Evolutionary conservation across 2,888 invertebrate species (phyloP).

Genomic region (Drosophila meridionalis): DNA sequence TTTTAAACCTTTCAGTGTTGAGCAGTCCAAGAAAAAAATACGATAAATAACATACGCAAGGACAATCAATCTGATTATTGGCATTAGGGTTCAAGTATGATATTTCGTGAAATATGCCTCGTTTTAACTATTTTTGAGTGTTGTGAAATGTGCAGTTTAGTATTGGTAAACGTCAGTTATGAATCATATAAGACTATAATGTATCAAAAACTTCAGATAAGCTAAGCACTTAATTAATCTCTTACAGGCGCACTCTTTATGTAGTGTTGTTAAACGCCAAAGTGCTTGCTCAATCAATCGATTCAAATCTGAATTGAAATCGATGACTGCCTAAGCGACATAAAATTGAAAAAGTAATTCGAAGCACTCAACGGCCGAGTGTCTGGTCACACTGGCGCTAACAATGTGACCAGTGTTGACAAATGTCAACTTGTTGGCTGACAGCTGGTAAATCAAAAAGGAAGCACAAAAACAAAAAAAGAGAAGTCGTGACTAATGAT

Average conservation of each 20-base stretch:
- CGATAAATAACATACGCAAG: background rate
- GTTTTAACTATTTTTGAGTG: background rate
- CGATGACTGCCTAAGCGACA: background rate
- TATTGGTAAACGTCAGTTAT: background rate
- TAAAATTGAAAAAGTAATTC: background rate
- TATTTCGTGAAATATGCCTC: fast-evolving
- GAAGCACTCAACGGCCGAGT: constrained; percentile 5
- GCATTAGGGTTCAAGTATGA: background rate
- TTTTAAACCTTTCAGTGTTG: background rate
- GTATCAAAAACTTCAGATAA: background rate
- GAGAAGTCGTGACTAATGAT: constrained; percentile 50
- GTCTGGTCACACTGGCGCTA: constrained; percentile 20
- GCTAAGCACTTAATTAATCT: background rate
- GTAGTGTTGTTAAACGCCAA: background rate
- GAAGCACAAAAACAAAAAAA: background rate
- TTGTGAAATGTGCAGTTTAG: background rate
- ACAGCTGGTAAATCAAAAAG: constrained; percentile 37
- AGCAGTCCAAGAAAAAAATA: background rate
- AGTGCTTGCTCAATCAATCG: background rate
- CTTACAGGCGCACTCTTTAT: background rate
- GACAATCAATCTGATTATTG: background rate
- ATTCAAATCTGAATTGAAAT: background rate
- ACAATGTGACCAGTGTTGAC: constrained; percentile 45
- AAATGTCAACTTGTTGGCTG: constrained; percentile 34
- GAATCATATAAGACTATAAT: background rate